phyloP scores from a whole-genome alignment of 1,140 invertebrate genomes.

The Leptestheria dahalacensis region DNA sequence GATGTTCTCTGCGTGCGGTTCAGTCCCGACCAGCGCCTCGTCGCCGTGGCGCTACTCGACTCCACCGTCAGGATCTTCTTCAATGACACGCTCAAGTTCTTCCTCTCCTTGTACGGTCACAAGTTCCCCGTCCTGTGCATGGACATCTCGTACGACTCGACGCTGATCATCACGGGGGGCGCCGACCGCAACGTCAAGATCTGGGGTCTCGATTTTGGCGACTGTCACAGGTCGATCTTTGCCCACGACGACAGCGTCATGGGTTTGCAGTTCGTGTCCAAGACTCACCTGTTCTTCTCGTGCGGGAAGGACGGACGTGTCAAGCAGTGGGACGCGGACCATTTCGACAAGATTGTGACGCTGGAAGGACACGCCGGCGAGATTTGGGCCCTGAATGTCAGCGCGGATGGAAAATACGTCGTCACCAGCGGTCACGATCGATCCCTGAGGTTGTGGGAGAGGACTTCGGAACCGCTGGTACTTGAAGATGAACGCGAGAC shows the following conservation, averaged over 20 bases:
- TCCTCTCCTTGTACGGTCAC: conserved; percentile 89
- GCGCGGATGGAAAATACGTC: conserved; percentile 61
- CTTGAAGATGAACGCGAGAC: conserved; percentile 81
- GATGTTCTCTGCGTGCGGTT: conserved; percentile 64
- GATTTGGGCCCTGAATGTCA: conserved; percentile 56
- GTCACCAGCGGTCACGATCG: conserved; percentile 76
- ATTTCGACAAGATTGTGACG: conserved; percentile 75
- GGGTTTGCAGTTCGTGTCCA: conserved; percentile 68
- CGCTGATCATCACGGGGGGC: conserved; percentile 81
- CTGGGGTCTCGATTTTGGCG: conserved; percentile 97
- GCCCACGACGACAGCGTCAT: conserved; percentile 92
- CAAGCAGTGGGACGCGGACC: conserved; percentile 95
- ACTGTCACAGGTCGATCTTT: conserved; percentile 65
- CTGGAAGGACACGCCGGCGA: conserved; percentile 71
- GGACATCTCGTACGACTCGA: conserved; percentile 85
- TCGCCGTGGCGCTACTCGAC: conserved; percentile 81
- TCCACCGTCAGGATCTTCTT: conserved; percentile 93
- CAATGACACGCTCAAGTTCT: conserved; percentile 88
- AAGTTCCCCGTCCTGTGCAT: conserved; percentile 84
- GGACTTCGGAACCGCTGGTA: conserved; percentile 75
- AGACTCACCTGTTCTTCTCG: conserved; percentile 86
- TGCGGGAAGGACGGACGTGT: conserved; percentile 83
- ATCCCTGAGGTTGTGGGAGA: conserved; percentile 71
- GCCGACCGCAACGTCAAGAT: conserved; percentile 91
- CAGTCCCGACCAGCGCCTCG: conserved; percentile 68